Evolutionary conservation across 2,797 vertebrate species (phyloP).

Genomic region (Xenopus petersii): DNA sequence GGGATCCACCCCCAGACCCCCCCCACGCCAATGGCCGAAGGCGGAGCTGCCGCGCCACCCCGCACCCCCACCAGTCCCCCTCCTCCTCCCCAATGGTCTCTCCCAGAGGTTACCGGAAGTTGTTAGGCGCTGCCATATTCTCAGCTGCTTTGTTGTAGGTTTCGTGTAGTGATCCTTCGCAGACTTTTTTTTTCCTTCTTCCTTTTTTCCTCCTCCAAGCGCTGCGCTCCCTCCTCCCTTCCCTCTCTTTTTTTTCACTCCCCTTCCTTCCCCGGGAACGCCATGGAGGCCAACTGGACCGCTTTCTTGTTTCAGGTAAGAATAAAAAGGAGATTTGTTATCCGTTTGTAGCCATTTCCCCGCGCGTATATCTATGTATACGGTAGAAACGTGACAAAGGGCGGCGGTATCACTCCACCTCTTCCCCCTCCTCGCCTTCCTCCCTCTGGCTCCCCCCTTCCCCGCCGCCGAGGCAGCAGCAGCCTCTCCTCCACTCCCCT

Average conservation of each 20-base stretch:
- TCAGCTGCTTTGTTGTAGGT: conserved; percentile 75
- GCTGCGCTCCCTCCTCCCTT: conserved; percentile 15
- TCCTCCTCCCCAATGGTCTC: conserved; percentile 65
- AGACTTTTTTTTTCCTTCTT: conserved; percentile 18
- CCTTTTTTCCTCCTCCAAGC: neutral
- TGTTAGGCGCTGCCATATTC: conserved; percentile 71
- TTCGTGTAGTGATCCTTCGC: conserved; percentile 58
- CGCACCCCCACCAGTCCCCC: conserved; percentile 54
- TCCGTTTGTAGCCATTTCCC: conserved; percentile 21
- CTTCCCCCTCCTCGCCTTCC: too few species aligned
- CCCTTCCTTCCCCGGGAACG: conserved; percentile 32
- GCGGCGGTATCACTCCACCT: conserved; percentile 30
- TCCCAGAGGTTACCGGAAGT: conserved; percentile 74
- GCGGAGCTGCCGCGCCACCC: conserved; percentile 52
- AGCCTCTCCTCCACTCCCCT: conserved; percentile 52
- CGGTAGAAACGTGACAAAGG: conserved; percentile 9
- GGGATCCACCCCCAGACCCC: conserved; percentile 1
- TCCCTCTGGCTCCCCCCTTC: conserved; percentile 23
- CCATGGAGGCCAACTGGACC: conserved; percentile 75
- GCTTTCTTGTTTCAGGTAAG: conserved; percentile 73
- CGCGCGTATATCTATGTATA: neutral
- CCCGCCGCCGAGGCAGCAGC: conserved; percentile 46
- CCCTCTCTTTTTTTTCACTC: conserved; percentile 8
- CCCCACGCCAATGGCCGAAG: conserved; percentile 26
- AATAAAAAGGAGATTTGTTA: conserved; percentile 40